Base-by-base conservation (phyloP, 2,797 vertebrate genomes). In the Hozukius guyotensis region DNA sequence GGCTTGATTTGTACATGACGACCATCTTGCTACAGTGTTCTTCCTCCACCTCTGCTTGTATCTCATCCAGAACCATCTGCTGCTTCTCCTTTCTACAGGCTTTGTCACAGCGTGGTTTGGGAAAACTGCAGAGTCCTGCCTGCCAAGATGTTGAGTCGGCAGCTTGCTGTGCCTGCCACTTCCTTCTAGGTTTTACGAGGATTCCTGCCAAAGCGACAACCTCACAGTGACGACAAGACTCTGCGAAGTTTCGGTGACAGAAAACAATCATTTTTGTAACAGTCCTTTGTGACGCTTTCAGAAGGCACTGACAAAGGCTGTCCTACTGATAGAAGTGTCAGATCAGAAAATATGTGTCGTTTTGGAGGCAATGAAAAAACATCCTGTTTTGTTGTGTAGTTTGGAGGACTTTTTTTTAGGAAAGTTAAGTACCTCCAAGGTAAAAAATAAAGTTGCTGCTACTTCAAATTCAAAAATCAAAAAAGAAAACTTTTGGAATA, bases 1-100 rank as follows among this genome's bases (percentile, higher is more conserved):
- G 3, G 46, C 16, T 20, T 49, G 16, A 0, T 8, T 42, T 49
- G 46, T 20, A 49, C 46, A 49, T 20, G 46, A 8, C 0, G 0
- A 49, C 46, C 18, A 9, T 49, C 46, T 49, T 49, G 3, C 46
- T 20, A 49, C 46, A 49, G 46, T 18, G 46, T 49, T 49, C 46
- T 20, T 49, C 46, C 1, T 49, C 46, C 46, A 49, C 16, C 42
- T 49, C 42, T 49, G 18, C 46, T 49, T 20, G 46, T 20, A 49
- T 49, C 46, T 49, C 18, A 20, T 49, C 46, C 18, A 9, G 46
- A 49, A 49, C 46, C 16, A 49, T 20, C 16, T 49, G 46, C 46
- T 49, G 46, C 46, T 0, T 8, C 46, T 49, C 46, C 46, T 20
- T 49, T 49, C 0, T 49, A 49, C 46, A 49, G 46, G 18, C 46